Evolutionary conservation across 1,140 invertebrate genomes (phyloP).

Genomic region (Plectrocnemia conspersa): DNA sequence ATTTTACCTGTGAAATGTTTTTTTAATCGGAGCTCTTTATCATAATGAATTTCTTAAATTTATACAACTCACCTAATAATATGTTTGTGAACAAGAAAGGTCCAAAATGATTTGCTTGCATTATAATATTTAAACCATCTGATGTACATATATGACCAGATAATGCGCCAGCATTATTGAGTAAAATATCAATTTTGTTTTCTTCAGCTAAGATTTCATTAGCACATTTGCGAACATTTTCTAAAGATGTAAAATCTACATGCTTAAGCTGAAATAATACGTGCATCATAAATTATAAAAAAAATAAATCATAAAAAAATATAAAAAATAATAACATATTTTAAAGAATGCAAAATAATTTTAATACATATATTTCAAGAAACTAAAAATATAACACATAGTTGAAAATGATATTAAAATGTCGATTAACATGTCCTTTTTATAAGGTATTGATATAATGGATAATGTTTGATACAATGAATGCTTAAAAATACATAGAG

Average conservation of each 20-base stretch:
- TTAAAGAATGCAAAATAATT: too few species aligned
- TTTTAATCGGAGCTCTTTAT: neutral
- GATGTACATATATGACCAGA: constrained; percentile 47
- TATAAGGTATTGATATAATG: too few species aligned
- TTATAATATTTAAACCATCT: constrained; percentile 57
- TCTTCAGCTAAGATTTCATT: constrained; percentile 60
- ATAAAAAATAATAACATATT: too few species aligned
- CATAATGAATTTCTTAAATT: neutral
- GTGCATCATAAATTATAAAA: too few species aligned
- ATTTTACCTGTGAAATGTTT: constrained; percentile 40
- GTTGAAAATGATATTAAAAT: too few species aligned
- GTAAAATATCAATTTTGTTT: constrained; percentile 67
- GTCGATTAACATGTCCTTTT: too few species aligned
- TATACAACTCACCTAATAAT: constrained; percentile 49
- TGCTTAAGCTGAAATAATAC: constrained; percentile 57
- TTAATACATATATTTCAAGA: too few species aligned
- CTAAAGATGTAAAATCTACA: constrained; percentile 73
- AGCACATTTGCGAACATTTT: constrained; percentile 69
- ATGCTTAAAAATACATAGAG: too few species aligned
- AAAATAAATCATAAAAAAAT: too few species aligned
- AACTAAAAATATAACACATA: too few species aligned
- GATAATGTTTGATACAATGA: too few species aligned
- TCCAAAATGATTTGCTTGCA: constrained; percentile 64
- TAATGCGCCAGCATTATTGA: constrained; percentile 70
- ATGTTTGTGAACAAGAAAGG: constrained; percentile 64